Conservation (phyloP, 2,113 vertebrate species). For the Cebus imitator region DNA sequence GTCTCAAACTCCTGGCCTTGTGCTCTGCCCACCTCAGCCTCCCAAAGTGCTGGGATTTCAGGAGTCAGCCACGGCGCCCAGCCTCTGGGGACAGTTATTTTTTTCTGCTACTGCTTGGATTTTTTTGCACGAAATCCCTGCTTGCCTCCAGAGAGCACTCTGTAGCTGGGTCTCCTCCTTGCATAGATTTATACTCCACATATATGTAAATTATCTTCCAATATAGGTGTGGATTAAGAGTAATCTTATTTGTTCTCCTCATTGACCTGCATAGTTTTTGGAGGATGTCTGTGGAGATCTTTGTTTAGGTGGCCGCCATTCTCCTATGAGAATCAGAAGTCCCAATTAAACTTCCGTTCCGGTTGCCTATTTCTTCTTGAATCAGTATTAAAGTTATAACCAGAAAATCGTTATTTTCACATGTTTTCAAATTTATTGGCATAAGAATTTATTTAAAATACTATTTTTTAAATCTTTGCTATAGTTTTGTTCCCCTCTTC, state of each 20-base stretch:
- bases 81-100: neutral
- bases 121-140: neutral
- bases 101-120: neutral
- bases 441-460: neutral
- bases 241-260: neutral
- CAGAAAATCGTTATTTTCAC: neutral
- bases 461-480: neutral
- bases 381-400: neutral
- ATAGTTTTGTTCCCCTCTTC: neutral
- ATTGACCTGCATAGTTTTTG: neutral
- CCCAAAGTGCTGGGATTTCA: too few species aligned
- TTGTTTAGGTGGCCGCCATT: neutral
- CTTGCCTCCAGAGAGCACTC: neutral
- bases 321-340: neutral
- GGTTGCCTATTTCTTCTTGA: neutral
- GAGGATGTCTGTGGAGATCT: neutral
- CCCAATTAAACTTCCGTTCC: neutral
- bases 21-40: too few species aligned
- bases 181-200: neutral
- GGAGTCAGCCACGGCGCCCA: too few species aligned
- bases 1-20: too few species aligned
- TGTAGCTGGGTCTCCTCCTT: neutral
- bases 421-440: neutral
- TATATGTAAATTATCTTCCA: neutral
- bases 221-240: neutral